A percentile compares a stretch with the other conserved stretches of the same genome.
Conservation (phyloP, 2,888 invertebrate genomes). For the Griposia aprilina region DNA sequence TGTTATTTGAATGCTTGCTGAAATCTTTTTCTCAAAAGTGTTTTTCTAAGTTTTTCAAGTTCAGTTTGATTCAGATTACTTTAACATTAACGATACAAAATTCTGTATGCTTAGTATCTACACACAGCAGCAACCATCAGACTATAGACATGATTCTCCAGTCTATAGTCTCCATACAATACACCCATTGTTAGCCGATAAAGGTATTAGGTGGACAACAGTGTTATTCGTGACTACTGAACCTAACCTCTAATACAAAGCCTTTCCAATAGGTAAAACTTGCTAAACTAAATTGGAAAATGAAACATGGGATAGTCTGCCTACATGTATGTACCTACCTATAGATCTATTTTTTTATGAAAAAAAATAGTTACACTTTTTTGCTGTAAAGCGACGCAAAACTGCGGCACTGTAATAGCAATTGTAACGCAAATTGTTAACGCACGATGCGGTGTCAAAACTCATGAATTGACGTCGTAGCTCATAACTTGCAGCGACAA, state of each 20-base stretch:
- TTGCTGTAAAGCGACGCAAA: neutral
- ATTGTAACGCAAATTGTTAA: neutral
- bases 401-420: neutral
- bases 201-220: slow-evolving; percentile 31
- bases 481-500: neutral
- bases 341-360: neutral
- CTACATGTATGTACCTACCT: neutral
- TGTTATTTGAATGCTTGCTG: slow-evolving; percentile 27
- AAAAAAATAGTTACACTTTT: neutral
- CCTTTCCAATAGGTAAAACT: neutral
- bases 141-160: neutral
- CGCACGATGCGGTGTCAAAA: neutral
- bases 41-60: neutral
- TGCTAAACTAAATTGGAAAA: neutral
- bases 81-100: neutral
- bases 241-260: slow-evolving; percentile 3
- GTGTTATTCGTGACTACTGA: slow-evolving; percentile 9
- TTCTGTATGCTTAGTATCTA: neutral
- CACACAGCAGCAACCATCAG: neutral
- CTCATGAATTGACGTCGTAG: neutral
- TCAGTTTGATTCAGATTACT: neutral
- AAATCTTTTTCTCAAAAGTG: neutral
- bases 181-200: slow-evolving; percentile 51
- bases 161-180: slow-evolving; percentile 24
- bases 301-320: neutral